phyloP scores from a whole-genome alignment of 2,888 invertebrate genomes.

The Mythimna albipuncta region DNA sequence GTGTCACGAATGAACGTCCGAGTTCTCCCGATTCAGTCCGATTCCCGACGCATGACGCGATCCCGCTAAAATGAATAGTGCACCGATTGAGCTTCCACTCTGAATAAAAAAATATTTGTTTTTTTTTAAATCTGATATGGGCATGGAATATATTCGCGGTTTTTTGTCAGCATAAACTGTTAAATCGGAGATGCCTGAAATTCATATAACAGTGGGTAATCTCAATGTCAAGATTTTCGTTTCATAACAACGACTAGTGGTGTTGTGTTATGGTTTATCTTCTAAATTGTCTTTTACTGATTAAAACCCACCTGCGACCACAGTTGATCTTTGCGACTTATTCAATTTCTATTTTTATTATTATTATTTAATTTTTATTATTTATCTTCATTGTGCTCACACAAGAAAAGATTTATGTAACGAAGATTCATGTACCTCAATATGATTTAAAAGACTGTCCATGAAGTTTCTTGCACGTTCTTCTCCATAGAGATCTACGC shows the following conservation, averaged over 20 bases:
- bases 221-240: not conserved
- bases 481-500: too few relatives aligned
- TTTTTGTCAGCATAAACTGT: slow-evolving; percentile 2
- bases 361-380: too few relatives aligned
- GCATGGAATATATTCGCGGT: slow-evolving; percentile 10
- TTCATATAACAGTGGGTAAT: not conserved
- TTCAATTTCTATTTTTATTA: too few relatives aligned
- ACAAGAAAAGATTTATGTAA: too few relatives aligned
- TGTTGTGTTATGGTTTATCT: too few relatives aligned
- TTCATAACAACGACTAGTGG: not conserved
- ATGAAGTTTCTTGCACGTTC: too few relatives aligned
- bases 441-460: too few relatives aligned
- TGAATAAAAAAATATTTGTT: slow-evolving; percentile 33
- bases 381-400: too few relatives aligned
- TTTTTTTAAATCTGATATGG: slow-evolving; percentile 17
- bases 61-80: slow-evolving; percentile 47
- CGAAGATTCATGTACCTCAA: too few relatives aligned
- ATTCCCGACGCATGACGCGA: slow-evolving; percentile 37
- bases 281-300: too few relatives aligned
- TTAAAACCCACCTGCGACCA: too few relatives aligned
- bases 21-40: slow-evolving; percentile 12
- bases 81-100: slow-evolving; percentile 37
- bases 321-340: too few relatives aligned
- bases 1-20: not conserved
- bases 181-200: slow-evolving; percentile 1